Percentiles rank a stretch among this genome's conserved stretches.
phyloP scores from a whole-genome alignment of 2,888 invertebrate species.

The Thumatha senex region DNA sequence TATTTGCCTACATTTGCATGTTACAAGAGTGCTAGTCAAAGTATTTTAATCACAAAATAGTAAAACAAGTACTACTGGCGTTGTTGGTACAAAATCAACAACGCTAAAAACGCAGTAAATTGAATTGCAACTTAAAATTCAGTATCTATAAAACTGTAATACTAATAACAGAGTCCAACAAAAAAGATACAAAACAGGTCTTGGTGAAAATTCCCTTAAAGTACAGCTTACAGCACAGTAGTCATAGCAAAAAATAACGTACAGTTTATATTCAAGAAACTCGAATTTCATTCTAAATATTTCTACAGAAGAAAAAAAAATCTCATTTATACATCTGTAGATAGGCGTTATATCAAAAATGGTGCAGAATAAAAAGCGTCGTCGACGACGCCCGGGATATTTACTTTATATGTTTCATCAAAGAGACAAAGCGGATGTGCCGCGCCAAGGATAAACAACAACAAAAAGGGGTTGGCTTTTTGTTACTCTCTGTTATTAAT shows the following conservation, averaged over 20 bases:
- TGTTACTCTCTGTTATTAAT: constrained; percentile 75
- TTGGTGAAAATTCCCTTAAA: constrained; percentile 7
- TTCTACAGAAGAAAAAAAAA: constrained; percentile 26
- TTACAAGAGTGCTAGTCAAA: too few species aligned
- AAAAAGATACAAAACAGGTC: background rate
- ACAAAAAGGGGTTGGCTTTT: constrained; percentile 70
- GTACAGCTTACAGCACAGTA: constrained; percentile 3
- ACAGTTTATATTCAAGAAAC: constrained; percentile 3
- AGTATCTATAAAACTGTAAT: constrained; percentile 2
- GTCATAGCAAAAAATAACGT: constrained; percentile 4
- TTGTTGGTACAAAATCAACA: too few species aligned
- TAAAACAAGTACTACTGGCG: too few species aligned
- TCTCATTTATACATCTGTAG: constrained; percentile 49
- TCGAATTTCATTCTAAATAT: constrained; percentile 14
- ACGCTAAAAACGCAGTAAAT: too few species aligned
- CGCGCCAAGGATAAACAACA: constrained; percentile 59
- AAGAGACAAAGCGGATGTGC: constrained; percentile 51
- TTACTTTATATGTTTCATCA: constrained; percentile 53
- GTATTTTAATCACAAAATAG: too few species aligned
- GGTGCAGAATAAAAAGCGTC: constrained; percentile 49
- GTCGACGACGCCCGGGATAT: constrained; percentile 42
- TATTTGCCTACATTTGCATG: too few species aligned
- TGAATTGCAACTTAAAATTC: too few species aligned
- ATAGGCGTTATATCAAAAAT: constrained; percentile 43
- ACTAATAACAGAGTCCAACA: background rate